Conservation (phyloP, 1,140 invertebrate genomes). For the Centruroides sculpturatus region DNA sequence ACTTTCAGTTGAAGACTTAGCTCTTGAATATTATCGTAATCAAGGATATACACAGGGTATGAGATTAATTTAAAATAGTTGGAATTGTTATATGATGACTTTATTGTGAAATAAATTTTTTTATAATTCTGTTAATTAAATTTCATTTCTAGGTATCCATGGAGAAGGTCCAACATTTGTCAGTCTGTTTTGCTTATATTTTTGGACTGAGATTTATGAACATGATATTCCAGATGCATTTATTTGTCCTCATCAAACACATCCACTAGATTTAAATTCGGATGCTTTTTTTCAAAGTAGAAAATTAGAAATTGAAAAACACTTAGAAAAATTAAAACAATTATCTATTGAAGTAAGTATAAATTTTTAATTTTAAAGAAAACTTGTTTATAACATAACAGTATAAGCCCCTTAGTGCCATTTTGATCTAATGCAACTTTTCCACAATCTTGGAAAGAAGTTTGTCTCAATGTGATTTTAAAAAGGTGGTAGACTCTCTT, state of each 20-base stretch:
- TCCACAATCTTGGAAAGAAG: too few relatives aligned
- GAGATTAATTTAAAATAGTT: not conserved
- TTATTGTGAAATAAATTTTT: not conserved
- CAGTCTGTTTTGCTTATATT: constrained; percentile 48
- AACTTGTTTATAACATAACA: too few relatives aligned
- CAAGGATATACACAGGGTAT: constrained; percentile 33
- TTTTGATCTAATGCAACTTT: too few relatives aligned
- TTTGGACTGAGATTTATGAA: constrained; percentile 60
- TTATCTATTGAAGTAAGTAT: constrained; percentile 23
- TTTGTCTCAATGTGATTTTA: too few relatives aligned
- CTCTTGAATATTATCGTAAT: constrained; percentile 34
- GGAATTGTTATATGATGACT: too few relatives aligned
- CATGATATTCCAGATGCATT: constrained; percentile 46
- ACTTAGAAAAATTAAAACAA: constrained; percentile 32
- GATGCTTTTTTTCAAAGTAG: constrained; percentile 46
- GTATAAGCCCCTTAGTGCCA: too few relatives aligned
- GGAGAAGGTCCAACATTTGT: constrained; percentile 50
- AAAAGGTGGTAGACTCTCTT: too few relatives aligned
- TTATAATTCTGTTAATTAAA: not conserved
- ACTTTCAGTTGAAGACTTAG: constrained; percentile 37
- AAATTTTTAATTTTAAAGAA: too few relatives aligned
- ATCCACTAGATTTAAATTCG: constrained; percentile 50
- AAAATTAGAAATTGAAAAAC: constrained; percentile 37
- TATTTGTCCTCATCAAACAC: constrained; percentile 44
- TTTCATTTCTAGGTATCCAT: constrained; percentile 37